Conservation (phyloP, 2,113 vertebrate species). For the Hypanus sabinus region DNA sequence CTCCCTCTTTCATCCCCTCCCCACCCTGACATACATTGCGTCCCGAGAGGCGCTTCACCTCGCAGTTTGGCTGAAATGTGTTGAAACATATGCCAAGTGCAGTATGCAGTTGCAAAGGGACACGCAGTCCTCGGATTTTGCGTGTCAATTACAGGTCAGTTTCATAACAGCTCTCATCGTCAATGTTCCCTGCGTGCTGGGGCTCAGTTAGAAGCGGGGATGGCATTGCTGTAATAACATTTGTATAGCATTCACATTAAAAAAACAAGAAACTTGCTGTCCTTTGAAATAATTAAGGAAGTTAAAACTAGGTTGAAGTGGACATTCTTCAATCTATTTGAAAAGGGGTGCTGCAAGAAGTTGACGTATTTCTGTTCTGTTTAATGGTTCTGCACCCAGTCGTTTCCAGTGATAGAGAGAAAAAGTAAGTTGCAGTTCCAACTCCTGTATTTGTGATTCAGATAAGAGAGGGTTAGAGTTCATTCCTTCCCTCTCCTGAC, state of each 20-base stretch:
- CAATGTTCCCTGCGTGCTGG: neutral
- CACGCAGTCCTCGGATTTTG: constrained; percentile 18
- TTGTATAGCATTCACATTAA: neutral
- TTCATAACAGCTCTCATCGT: neutral
- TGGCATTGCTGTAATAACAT: constrained; percentile 30
- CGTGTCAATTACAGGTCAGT: constrained; percentile 34
- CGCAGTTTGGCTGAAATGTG: constrained; percentile 1
- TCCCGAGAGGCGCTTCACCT: neutral
- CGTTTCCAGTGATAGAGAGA: neutral
- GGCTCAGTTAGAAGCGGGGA: neutral
- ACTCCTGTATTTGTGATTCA: neutral
- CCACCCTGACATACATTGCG: neutral
- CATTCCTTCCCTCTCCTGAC: neutral
- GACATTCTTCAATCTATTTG: no score
- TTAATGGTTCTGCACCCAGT: neutral
- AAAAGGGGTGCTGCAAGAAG: neutral
- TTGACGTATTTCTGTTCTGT: neutral
- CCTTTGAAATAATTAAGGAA: constrained; percentile 28
- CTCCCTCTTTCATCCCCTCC: neutral
- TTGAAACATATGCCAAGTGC: constrained; percentile 12
- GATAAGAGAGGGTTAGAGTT: neutral
- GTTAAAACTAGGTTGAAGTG: neutral
- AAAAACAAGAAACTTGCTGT: neutral
- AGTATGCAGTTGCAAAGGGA: constrained; percentile 14
- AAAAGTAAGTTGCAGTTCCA: neutral